phyloP scores from a whole-genome alignment of 2,888 invertebrate genomes.

The Philonicus albiceps region DNA sequence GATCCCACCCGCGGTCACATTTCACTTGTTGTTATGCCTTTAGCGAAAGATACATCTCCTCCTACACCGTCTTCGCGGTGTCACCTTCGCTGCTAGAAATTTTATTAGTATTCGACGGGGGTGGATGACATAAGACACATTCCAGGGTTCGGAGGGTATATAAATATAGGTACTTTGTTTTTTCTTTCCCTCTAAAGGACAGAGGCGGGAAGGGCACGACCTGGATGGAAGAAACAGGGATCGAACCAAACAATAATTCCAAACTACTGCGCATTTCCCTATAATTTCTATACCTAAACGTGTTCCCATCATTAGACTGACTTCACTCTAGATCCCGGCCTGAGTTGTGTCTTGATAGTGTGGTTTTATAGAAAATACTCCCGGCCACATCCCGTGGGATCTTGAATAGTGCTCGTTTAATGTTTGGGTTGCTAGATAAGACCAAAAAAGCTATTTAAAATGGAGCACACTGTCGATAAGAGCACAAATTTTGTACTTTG shows the following conservation, averaged over 20 bases:
- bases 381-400: neutral
- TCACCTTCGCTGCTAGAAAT: neutral
- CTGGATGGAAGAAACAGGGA: neutral
- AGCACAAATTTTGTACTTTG: neutral
- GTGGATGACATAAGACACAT: slow-evolving; percentile 5
- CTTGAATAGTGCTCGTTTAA: neutral
- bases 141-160: neutral
- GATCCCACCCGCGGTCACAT: neutral
- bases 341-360: neutral
- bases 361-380: neutral
- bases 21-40: slow-evolving; percentile 28
- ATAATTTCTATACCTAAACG: neutral
- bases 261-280: slow-evolving; percentile 20
- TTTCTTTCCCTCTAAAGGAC: neutral
- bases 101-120: slow-evolving; percentile 17
- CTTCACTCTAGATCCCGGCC: neutral
- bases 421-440: slow-evolving; percentile 34
- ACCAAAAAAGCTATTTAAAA: slow-evolving; percentile 21
- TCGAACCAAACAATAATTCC: neutral
- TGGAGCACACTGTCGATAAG: slow-evolving; percentile 3
- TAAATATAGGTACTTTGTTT: neutral
- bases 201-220: neutral
- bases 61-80: neutral
- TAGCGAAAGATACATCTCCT: neutral
- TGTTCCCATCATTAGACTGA: neutral